These are phyloP conservation scores for Sipha maydis DNA, from an alignment of 2,888 invertebrate genomes.

Conservation along the genomic window DNA sequence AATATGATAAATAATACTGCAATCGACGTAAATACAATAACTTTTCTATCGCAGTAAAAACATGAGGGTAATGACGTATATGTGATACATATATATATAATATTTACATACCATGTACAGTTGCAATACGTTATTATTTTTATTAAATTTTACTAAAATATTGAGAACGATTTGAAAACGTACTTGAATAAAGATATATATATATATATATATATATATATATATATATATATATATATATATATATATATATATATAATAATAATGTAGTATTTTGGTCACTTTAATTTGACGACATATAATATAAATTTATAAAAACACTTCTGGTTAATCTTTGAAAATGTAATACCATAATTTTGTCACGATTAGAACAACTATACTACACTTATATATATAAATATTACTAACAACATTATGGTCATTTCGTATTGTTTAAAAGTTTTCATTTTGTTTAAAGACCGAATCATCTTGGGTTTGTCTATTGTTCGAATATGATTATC, in stretches of 20 bases:
- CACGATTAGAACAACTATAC: slow-evolving; percentile 21
- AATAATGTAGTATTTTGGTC: not conserved
- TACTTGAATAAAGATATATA: not conserved
- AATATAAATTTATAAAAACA: slow-evolving; percentile 14
- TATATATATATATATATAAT: not conserved
- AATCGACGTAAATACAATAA: not conserved
- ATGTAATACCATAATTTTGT: slow-evolving; percentile 22
- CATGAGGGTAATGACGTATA: not conserved
- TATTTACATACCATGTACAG: slow-evolving; percentile 2
- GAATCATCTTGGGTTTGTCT: slow-evolving; percentile 36
- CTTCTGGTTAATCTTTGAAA: not conserved
- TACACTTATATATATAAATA: not conserved
- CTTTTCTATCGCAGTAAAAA: not conserved
- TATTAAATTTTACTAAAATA: slow-evolving; percentile 1
- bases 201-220: not conserved
- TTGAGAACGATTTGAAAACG: not conserved
- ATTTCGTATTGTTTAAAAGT: slow-evolving; percentile 27
- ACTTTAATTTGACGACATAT: slow-evolving; percentile 2
- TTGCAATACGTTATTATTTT: slow-evolving; percentile 1
- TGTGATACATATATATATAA: not conserved
- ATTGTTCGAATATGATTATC: slow-evolving; percentile 34
- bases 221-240: not conserved
- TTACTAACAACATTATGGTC: slow-evolving; percentile 4
- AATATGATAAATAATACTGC: not conserved
- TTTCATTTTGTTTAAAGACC: slow-evolving; percentile 54